phyloP scores from a whole-genome alignment of 1,140 invertebrate species.

The Hypsibius dujardini region DNA sequence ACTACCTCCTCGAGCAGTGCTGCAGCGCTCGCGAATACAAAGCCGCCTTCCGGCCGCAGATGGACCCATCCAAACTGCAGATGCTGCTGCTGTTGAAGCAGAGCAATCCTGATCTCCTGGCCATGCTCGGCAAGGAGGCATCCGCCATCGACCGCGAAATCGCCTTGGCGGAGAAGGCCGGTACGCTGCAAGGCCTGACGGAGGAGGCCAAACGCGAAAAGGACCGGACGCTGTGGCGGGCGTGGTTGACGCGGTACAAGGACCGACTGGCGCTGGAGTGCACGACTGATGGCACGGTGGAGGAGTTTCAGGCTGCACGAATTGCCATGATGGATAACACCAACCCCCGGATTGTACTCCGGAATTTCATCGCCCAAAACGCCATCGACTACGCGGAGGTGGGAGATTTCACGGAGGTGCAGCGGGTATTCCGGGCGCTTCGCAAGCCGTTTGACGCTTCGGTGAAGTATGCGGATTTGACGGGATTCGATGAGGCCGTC shows the following conservation, averaged over 20 bases:
- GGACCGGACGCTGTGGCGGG: conserved; percentile 29
- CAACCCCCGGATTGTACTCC: conserved; percentile 41
- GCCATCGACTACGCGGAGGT: conserved; percentile 45
- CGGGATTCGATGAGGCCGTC: neutral
- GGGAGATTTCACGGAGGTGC: conserved; percentile 42
- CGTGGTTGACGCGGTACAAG: neutral
- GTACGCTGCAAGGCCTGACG: neutral
- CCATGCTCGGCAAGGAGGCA: conserved; percentile 29
- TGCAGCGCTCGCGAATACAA: conserved; percentile 31
- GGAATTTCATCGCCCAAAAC: conserved; percentile 47
- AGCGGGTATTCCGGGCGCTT: conserved; percentile 39
- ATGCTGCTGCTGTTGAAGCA: conserved; percentile 36
- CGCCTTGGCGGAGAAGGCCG: conserved; percentile 25
- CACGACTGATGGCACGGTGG: neutral
- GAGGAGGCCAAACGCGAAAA: conserved; percentile 27
- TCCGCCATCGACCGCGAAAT: conserved; percentile 28
- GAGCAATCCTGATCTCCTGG: conserved; percentile 31
- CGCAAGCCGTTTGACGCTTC: conserved; percentile 36
- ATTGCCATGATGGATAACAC: conserved; percentile 37
- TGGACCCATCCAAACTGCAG: conserved; percentile 33
- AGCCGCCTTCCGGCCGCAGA: conserved; percentile 25
- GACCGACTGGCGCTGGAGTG: conserved; percentile 26
- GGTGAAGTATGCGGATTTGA: neutral
- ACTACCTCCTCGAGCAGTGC: conserved; percentile 31
- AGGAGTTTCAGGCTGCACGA: conserved; percentile 25